Conservation (phyloP, 1,140 invertebrate species). For the Papilio dardanus region DNA sequence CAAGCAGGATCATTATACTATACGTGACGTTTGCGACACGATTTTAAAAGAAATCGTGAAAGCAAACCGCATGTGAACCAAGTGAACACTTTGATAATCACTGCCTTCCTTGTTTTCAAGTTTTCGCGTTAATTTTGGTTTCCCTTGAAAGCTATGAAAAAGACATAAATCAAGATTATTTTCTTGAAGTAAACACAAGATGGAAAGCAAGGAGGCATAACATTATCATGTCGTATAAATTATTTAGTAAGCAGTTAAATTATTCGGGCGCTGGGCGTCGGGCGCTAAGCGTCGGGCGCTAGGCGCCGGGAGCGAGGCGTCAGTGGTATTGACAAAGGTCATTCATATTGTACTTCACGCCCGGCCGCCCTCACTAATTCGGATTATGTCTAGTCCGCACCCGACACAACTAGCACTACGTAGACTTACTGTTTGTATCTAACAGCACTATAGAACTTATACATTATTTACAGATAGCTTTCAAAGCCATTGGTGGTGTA, state of each 20-base stretch:
- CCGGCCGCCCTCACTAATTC: slow-evolving; percentile 69
- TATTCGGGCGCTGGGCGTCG: slow-evolving; percentile 63
- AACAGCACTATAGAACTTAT: not conserved
- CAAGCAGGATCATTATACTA: not conserved
- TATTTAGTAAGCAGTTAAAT: slow-evolving; percentile 54
- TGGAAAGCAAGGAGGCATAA: slow-evolving; percentile 18
- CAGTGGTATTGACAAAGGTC: slow-evolving; percentile 75
- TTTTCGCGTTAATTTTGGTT: too few relatives aligned
- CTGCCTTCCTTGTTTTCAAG: too few relatives aligned
- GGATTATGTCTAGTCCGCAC: slow-evolving; percentile 65
- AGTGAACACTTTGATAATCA: too few relatives aligned
- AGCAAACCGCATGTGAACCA: too few relatives aligned
- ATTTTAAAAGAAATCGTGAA: slow-evolving; percentile 29
- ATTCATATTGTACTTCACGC: slow-evolving; percentile 76
- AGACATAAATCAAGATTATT: too few relatives aligned
- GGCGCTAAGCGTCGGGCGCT: too few relatives aligned
- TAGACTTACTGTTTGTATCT: not conserved
- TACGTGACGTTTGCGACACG: slow-evolving; percentile 51
- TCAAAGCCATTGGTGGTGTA: too few relatives aligned
- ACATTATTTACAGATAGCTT: too few relatives aligned
- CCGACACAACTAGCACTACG: slow-evolving; percentile 13
- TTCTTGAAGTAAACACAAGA: too few relatives aligned
- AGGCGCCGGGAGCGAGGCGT: slow-evolving; percentile 59
- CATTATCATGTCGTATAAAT: slow-evolving; percentile 54
- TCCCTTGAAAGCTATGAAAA: too few relatives aligned